Evolutionary conservation across 2,888 invertebrate genomes (phyloP), one percentile per base, ranked within the genome.

Genomic region (Cacoxenus indagator): DNA sequence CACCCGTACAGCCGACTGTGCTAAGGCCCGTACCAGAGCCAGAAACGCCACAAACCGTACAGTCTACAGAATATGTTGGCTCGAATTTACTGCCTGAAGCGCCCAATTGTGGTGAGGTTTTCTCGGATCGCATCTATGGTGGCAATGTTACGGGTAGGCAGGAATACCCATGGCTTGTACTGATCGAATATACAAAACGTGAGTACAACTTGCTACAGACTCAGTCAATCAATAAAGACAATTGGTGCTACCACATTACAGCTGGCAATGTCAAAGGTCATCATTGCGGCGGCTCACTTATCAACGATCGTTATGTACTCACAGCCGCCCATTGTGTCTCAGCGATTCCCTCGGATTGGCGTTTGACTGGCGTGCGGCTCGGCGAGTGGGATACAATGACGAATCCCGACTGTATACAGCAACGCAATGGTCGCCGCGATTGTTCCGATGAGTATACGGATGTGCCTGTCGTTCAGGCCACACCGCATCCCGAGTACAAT

Each of bases 241-340:
- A 43, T 61, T 57, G 57, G 8, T 26, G 9, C 8, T 22, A 51
- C 14, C n/a, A 29, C 8, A 0, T 31, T 86, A 46, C 75, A 91
- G 91, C 91, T 83, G 91, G 90, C 61, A 90, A 90, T 37, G 89
- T 89, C 0, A 89, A 87, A 77, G 91, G 92, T 0, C 93, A 92
- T 75, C 92, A 92, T 75, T 95, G 95, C 78, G 94, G 94, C 0
- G 94, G 93, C 0, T 92, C 92, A 0, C 86, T 95, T 43, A 93
- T 95, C 65, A 87, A 83, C 61, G 78, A 82, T 0, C 90, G 91
- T 74, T 94, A 94, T 82, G 91, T 94, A 0, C 75, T 95, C 65
- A 94, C 94, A 0, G 94, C 94, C 0, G 93, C 92, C 0, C 94
- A 95, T 83, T 95, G 95, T 78, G 88, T 94, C n/a, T 91, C 90